Evolutionary conservation across 2,797 vertebrate genomes (phyloP).

Genomic region (Moxostoma hubbsi): DNA sequence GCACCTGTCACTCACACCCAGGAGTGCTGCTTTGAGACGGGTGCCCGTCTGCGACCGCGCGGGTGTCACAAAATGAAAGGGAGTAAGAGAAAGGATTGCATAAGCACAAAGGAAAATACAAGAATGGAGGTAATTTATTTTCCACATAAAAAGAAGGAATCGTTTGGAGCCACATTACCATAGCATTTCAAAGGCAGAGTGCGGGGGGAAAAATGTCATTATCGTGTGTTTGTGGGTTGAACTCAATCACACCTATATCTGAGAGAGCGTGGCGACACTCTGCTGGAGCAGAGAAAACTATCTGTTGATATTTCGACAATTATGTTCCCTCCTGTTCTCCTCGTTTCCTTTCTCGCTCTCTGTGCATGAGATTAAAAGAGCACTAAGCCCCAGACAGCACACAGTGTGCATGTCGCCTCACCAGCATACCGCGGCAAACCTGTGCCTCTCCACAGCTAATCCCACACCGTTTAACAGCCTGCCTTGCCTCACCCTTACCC

Average conservation of each 20-base stretch:
- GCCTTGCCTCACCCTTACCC: constrained; percentile 56
- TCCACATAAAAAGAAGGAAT: constrained; percentile 64
- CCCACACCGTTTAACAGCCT: constrained; percentile 78
- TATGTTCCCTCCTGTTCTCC: constrained; percentile 68
- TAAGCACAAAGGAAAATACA: constrained; percentile 68
- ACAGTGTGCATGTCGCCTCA: constrained; percentile 65
- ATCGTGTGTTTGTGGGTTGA: constrained; percentile 64
- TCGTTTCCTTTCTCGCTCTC: constrained; percentile 60
- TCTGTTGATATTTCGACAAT: constrained; percentile 79
- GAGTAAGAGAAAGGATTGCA: constrained; percentile 63
- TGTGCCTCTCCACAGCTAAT: constrained; percentile 73
- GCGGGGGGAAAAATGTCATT: constrained; percentile 71
- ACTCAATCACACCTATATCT: constrained; percentile 69
- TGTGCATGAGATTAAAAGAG: constrained; percentile 76
- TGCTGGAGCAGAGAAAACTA: constrained; percentile 69
- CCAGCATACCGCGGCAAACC: constrained; percentile 66
- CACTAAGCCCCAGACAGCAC: constrained; percentile 73
- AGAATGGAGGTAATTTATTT: constrained; percentile 79
- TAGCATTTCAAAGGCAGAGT: constrained; percentile 49
- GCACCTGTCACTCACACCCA: constrained; percentile 65
- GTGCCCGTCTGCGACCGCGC: constrained; percentile 72
- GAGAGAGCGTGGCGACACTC: constrained; percentile 60
- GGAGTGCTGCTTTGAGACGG: constrained; percentile 71
- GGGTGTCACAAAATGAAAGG: constrained; percentile 76
- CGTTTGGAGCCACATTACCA: constrained; percentile 66